Base-by-base conservation (phyloP, 2,888 invertebrate species). In the Acanthacorydalis orientalis region DNA sequence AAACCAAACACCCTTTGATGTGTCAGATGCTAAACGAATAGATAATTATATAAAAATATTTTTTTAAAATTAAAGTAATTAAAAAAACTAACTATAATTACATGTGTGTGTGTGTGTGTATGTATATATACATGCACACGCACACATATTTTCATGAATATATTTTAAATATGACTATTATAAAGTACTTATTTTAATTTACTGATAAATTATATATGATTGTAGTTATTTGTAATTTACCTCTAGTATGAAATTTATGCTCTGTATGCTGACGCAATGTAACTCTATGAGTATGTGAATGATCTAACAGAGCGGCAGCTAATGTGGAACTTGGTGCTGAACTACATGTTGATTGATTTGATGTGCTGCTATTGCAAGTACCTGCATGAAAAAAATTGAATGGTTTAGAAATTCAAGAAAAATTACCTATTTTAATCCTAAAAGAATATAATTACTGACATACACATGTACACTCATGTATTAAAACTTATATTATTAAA, bases 271-370 rank as follows among this genome's bases (percentile, higher is more conserved):
- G 47, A 12, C 47, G 42, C 37, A 47, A 31, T 34, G 47, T 47
- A 9, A 47, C 43, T 16, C 68, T 67, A 49, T 69, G 68, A 12
- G 70, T 69, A 53, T 67, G 64, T 31, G 47, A 47, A n/a, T 66
- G 65, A 53, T 76, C 76, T 51, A 77, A 62, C 44, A 75, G 63
- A 4, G 75, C 73, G 37, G 75, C 75, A 43, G 76, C 74, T 42
- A 76, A 64, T 56, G 72, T 72, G 37, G 72, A 70, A 47, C 42
- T 42, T 33, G 70, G 68, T 52, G 68, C 68, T 49, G 65, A 64
- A 42, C 57, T 52, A 44, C 58, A 58, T 7, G 59, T 49, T 2
- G 59, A 52, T 59, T 37, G 57, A 49, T 46, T 51, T 51, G 48
- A 54, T 53, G 31, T 35, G 31, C 23, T 49, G n/a, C 35, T 40